These are phyloP conservation scores for Talpa occidentalis DNA, from an alignment of 2,113 vertebrate species.

Conservation along the genomic window DNA sequence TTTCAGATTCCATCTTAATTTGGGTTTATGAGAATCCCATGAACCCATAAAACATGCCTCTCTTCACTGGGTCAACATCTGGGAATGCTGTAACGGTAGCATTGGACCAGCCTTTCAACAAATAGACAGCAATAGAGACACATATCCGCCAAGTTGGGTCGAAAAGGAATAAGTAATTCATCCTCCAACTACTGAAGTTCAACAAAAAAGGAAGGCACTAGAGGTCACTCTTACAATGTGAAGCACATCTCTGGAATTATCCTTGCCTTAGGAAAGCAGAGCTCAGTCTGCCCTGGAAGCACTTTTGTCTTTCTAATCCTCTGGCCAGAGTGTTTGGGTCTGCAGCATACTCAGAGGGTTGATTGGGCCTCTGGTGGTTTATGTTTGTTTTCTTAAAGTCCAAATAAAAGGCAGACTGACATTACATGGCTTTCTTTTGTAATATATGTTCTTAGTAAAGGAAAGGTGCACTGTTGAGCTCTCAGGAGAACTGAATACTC, in stretches of 20 bases:
- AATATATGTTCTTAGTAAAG: not conserved
- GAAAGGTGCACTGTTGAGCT: not conserved
- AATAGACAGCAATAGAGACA: not conserved
- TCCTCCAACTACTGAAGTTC: conserved; percentile 66
- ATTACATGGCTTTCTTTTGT: not conserved
- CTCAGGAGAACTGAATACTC: not conserved
- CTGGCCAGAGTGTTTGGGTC: not conserved
- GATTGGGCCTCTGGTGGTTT: not conserved
- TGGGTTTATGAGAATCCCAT: not conserved
- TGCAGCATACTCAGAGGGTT: not conserved
- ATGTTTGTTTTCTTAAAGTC: conserved; percentile 12
- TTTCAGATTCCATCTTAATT: conserved; percentile 75
- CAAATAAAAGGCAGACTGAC: not conserved
- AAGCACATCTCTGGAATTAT: conserved; percentile 52
- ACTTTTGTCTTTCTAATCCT: not conserved
- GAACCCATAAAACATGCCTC: conserved; percentile 15
- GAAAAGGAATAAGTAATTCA: conserved; percentile 68
- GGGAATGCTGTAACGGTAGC: not conserved
- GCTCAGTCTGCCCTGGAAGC: not conserved
- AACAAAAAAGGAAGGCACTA: conserved; percentile 84
- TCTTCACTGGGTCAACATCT: conserved; percentile 24
- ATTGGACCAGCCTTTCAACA: not conserved
- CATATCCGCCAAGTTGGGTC: conserved; percentile 56
- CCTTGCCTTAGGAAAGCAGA: conserved; percentile 28
- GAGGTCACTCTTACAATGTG: conserved; percentile 89